A percentile compares a stretch with the other conserved stretches of the same genome.
phyloP scores from a whole-genome alignment of 2,113 vertebrate genomes.

The Ifrita kowaldi region DNA sequence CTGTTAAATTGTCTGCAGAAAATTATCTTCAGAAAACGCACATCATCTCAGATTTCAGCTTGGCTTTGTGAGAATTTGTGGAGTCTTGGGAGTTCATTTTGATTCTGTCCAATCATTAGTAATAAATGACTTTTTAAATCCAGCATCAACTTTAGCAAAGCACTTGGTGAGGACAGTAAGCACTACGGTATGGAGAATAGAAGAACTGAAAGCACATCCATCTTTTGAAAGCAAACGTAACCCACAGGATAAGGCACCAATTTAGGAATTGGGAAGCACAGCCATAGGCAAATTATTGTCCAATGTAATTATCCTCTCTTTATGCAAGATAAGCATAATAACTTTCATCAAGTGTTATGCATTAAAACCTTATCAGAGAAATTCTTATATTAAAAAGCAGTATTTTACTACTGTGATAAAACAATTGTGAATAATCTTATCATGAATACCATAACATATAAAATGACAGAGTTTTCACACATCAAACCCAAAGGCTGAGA shows the following conservation, averaged over 20 bases:
- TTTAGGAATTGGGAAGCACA: not conserved
- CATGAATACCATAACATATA: not conserved
- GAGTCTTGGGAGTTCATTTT: not conserved
- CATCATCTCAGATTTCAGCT: not conserved
- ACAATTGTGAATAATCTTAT: not conserved
- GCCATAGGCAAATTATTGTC: not conserved
- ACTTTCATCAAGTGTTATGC: not conserved
- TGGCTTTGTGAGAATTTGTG: not conserved
- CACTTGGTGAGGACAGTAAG: not conserved
- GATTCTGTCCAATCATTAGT: not conserved
- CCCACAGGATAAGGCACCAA: not conserved
- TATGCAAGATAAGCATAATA: not conserved
- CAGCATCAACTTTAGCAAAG: not conserved
- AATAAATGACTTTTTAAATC: not conserved
- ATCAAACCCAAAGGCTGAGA: not conserved
- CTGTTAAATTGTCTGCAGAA: not conserved
- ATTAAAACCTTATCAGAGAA: not conserved
- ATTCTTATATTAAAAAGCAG: not conserved
- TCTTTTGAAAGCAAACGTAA: not conserved
- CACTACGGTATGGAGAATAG: not conserved
- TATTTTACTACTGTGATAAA: not conserved
- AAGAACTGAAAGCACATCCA: not conserved
- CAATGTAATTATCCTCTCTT: not conserved
- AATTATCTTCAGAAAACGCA: not conserved
- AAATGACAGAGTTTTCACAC: not conserved